phyloP scores from a whole-genome alignment of 2,888 invertebrate species.

The Eurois occulta region DNA sequence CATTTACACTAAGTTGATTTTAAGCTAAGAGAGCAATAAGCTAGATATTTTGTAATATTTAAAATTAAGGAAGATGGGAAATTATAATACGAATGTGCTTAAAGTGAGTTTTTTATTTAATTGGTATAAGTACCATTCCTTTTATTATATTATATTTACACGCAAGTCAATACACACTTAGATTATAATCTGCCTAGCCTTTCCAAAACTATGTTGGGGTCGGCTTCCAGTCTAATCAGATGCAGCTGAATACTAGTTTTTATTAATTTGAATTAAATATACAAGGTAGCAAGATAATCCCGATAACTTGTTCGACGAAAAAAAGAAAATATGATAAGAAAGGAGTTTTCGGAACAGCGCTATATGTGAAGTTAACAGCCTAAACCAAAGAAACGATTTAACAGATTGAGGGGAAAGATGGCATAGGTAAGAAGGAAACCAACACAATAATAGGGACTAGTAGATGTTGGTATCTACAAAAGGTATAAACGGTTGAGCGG shows the following conservation, averaged over 20 bases:
- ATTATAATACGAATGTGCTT: conserved; percentile 84
- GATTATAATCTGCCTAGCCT: not conserved
- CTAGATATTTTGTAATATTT: conserved; percentile 74
- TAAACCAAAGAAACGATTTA: not conserved
- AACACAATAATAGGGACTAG: not conserved
- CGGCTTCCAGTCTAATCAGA: not conserved
- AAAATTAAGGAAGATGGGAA: conserved; percentile 72
- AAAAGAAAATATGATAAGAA: not conserved
- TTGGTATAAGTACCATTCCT: not conserved
- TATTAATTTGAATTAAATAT: not conserved
- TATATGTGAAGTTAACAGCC: not conserved
- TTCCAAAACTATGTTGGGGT: not conserved
- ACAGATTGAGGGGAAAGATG: not conserved
- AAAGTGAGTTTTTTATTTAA: conserved; percentile 76
- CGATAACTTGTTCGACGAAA: not conserved
- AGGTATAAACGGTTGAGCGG: too few relatives aligned
- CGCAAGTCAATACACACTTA: not conserved
- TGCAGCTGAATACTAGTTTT: not conserved
- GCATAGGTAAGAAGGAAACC: not conserved
- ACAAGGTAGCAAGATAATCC: not conserved
- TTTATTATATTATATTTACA: conserved; percentile 26
- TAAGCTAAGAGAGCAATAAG: conserved; percentile 79
- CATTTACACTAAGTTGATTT: conserved; percentile 71
- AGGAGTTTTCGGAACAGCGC: not conserved
- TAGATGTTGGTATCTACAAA: not conserved